These are phyloP conservation scores for Phanerotoma sp. DNA, from an alignment of 2,888 invertebrate species.

Conservation along the genomic window DNA sequence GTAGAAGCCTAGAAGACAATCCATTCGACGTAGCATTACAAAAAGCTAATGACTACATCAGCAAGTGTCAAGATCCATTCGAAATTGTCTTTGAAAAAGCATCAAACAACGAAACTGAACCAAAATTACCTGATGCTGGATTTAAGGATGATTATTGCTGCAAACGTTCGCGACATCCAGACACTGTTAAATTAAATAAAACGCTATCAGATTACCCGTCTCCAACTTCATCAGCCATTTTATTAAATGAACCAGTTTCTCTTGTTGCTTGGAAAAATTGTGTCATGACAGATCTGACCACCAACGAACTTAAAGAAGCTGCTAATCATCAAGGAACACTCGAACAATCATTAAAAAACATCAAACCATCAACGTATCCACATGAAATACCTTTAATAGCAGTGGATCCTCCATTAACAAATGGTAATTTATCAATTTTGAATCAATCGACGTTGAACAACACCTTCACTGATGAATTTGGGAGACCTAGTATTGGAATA, in stretches of 20 bases:
- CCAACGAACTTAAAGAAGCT: too few relatives aligned
- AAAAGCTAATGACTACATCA: slow-evolving; percentile 46
- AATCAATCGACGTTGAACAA: slow-evolving; percentile 49
- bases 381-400: slow-evolving; percentile 14
- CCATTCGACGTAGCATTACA: slow-evolving; percentile 49
- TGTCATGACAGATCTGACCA: background rate
- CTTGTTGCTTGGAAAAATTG: background rate
- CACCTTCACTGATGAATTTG: slow-evolving; percentile 25
- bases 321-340: too few relatives aligned
- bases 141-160: slow-evolving; percentile 36
- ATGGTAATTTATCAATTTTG: slow-evolving; percentile 39
- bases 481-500: background rate
- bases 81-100: slow-evolving; percentile 46
- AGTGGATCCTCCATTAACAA: slow-evolving; percentile 14
- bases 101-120: slow-evolving; percentile 9
- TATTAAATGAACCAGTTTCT: background rate
- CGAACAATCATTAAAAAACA: too few relatives aligned
- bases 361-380: too few relatives aligned
- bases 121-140: slow-evolving; percentile 16
- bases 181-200: slow-evolving; percentile 41
- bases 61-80: slow-evolving; percentile 50
- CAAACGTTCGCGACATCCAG: slow-evolving; percentile 29
- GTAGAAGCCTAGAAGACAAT: slow-evolving; percentile 47
- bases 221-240: slow-evolving; percentile 5
- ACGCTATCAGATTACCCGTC: slow-evolving; percentile 38